These are phyloP conservation scores for Microchirus variegatus DNA, from an alignment of 2,797 vertebrate species.

Conservation along the genomic window DNA sequence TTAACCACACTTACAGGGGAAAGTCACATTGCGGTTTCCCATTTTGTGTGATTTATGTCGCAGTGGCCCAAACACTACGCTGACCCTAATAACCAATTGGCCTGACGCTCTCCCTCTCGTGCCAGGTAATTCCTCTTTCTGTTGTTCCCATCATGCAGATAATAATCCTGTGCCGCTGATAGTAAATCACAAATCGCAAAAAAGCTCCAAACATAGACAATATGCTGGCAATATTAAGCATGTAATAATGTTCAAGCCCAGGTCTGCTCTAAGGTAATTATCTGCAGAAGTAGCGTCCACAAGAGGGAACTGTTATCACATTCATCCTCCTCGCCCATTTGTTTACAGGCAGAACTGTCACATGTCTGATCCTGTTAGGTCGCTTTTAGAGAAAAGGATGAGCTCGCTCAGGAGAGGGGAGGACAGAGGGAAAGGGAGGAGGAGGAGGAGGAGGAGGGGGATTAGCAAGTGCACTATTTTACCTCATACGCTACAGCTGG, in stretches of 20 bases:
- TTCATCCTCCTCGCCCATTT: conserved; percentile 46
- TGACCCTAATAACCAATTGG: conserved; percentile 54
- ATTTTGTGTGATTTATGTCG: conserved; percentile 51
- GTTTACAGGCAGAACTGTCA: conserved; percentile 29
- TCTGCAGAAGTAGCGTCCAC: conserved; percentile 69
- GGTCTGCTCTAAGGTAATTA: conserved; percentile 31
- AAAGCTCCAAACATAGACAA: conserved; percentile 13
- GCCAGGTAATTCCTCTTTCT: conserved; percentile 44
- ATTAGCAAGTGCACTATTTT: not conserved
- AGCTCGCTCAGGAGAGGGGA: conserved; percentile 9
- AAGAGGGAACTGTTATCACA: conserved; percentile 83
- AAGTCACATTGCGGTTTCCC: conserved; percentile 4
- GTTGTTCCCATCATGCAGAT: conserved; percentile 32
- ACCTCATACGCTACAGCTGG: not conserved
- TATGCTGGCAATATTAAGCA: not conserved
- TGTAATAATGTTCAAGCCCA: not conserved
- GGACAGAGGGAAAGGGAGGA: not conserved
- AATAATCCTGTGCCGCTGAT: conserved; percentile 24
- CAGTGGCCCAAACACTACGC: conserved; percentile 22
- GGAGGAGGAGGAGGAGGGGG: not conserved
- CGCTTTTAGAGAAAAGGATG: conserved; percentile 27
- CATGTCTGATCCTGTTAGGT: conserved; percentile 39
- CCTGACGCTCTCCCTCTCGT: conserved; percentile 24
- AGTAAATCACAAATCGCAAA: conserved; percentile 22
- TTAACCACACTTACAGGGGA: conserved; percentile 19